These are phyloP conservation scores for Dilophus febrilis DNA, from an alignment of 2,888 invertebrate species.

Conservation along the genomic window DNA sequence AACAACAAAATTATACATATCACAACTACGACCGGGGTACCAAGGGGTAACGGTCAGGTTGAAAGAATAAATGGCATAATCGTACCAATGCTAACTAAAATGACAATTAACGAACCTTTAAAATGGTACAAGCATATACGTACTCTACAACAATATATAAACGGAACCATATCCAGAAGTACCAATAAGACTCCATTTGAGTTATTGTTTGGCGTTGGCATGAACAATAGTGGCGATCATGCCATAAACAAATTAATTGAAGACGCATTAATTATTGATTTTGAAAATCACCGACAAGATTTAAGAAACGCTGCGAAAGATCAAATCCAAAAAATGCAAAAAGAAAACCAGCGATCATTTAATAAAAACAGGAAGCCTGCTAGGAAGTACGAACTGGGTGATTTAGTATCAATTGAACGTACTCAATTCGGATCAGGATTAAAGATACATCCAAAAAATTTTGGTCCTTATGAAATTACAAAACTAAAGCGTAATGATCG, in stretches of 20 bases:
- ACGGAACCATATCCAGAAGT: not conserved
- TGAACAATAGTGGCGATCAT: not conserved
- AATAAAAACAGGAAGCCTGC: not conserved
- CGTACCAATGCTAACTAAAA: slow-evolving; percentile 8
- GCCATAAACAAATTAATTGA: not conserved
- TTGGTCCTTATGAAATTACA: not conserved
- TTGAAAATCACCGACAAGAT: not conserved
- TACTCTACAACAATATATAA: not conserved
- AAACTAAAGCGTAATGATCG: not conserved
- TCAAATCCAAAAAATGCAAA: not conserved
- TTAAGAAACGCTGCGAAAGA: not conserved
- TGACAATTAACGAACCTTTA: not conserved
- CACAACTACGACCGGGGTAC: slow-evolving; percentile 11
- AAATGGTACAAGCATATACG: slow-evolving; percentile 2
- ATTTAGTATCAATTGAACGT: not conserved
- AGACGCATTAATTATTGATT: not conserved
- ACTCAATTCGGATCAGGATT: not conserved
- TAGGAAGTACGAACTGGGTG: not conserved
- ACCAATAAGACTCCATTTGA: slow-evolving; percentile 1
- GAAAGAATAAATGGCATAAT: slow-evolving; percentile 8
- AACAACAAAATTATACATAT: not conserved
- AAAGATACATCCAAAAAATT: not conserved
- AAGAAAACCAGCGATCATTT: not conserved
- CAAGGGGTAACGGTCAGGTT: slow-evolving; percentile 10
- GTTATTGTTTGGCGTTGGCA: not conserved